Evolutionary conservation across 2,113 vertebrate genomes (phyloP).

Genomic region (rat (Rattus norvegicus)): DNA sequence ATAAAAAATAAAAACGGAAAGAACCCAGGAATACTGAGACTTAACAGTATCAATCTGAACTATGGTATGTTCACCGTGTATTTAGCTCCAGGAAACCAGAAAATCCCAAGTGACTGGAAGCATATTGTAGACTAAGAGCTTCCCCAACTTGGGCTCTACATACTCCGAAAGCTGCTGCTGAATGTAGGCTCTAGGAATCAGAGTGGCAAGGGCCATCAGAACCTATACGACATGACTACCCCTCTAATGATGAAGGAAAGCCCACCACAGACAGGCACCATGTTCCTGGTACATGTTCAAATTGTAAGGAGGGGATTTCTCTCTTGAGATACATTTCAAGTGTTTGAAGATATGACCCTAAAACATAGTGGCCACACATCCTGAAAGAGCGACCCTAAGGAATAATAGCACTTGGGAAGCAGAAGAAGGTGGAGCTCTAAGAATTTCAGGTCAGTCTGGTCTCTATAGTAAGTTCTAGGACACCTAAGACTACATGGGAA

Average conservation of each 20-base stretch:
- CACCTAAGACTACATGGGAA: neutral
- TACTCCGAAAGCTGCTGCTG: neutral
- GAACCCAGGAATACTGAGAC: no score
- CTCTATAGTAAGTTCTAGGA: neutral
- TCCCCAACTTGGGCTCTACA: no score
- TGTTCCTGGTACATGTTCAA: neutral
- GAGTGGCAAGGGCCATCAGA: neutral
- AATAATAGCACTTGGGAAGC: neutral
- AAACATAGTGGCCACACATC: neutral
- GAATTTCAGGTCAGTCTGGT: neutral
- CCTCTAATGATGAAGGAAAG: fast-evolving
- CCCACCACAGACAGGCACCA: neutral
- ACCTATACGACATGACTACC: fast-evolving
- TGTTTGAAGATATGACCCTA: neutral
- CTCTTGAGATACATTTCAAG: neutral
- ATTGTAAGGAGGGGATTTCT: neutral
- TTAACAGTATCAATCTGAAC: neutral
- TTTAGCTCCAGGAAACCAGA: neutral
- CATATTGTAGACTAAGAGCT: no score
- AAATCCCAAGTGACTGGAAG: neutral
- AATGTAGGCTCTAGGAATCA: neutral
- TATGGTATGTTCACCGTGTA: fast-evolving
- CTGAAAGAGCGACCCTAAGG: neutral
- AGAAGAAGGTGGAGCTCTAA: neutral
- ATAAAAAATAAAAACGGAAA: neutral